These are phyloP conservation scores for Psophia crepitans DNA, from an alignment of 2,113 vertebrate species.

Conservation along the genomic window DNA sequence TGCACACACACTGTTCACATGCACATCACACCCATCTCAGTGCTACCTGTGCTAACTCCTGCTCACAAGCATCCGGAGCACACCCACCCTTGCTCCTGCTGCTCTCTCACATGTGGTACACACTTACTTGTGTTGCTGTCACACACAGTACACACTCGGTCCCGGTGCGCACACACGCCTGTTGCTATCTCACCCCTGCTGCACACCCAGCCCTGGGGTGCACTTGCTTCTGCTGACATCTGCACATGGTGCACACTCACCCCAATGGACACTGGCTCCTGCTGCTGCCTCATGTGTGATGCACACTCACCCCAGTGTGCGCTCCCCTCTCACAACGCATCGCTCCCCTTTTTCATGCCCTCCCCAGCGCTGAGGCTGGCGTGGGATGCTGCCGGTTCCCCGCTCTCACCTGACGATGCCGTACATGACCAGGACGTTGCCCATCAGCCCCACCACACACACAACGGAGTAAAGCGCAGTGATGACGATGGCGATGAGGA, in stretches of 20 bases:
- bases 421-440: conserved; percentile 94
- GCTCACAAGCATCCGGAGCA: rapidly evolving
- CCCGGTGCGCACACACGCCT: background rate
- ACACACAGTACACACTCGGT: rapidly evolving
- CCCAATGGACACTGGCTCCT: no score
- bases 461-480: conserved; percentile 91
- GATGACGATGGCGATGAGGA: conserved; percentile 87
- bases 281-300: rapidly evolving
- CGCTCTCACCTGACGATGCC: conserved; percentile 90
- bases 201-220: background rate
- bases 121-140: background rate
- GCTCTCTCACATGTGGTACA: background rate
- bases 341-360: rapidly evolving
- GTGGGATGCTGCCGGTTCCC: background rate
- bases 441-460: conserved; percentile 92
- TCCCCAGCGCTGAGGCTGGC: background rate
- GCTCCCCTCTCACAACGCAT: no score
- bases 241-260: background rate
- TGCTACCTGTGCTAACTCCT: background rate
- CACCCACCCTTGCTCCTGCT: background rate
- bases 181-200: background rate
- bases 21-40: rapidly evolving
- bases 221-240: background rate
- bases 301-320: background rate
- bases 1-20: background rate